phyloP scores from a whole-genome alignment of 2,888 invertebrate species.

The Ommatoiulus sabulosus region DNA sequence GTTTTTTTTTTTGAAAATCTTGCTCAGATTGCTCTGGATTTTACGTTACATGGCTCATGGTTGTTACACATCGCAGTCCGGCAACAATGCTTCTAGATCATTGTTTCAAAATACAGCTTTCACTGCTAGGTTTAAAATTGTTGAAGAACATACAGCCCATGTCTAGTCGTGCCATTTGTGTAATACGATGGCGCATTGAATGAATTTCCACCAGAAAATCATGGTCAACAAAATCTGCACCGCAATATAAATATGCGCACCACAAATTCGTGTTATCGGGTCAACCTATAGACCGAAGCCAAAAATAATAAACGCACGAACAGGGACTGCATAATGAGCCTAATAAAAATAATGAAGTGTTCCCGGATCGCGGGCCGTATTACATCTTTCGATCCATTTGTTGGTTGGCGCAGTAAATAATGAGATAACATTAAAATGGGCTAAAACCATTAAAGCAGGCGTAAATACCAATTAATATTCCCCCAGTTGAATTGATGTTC shows the following conservation, averaged over 20 bases:
- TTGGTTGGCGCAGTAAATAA: not conserved
- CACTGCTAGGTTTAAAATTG: not conserved
- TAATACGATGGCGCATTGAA: not conserved
- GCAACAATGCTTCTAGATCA: too few species aligned
- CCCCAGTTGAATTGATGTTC: not conserved
- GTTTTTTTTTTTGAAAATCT: too few species aligned
- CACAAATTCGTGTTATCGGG: not conserved
- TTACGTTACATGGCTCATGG: too few species aligned
- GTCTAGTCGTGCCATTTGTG: not conserved
- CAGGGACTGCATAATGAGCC: conserved; percentile 43
- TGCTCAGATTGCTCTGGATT: too few species aligned
- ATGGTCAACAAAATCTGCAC: not conserved
- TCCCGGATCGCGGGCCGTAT: not conserved
- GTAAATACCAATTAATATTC: not conserved
- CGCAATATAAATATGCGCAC: too few species aligned
- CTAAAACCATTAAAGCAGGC: conserved; percentile 6
- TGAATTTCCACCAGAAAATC: not conserved
- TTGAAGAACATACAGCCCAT: not conserved
- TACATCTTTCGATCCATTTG: conserved; percentile 24
- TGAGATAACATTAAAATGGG: conserved; percentile 6
- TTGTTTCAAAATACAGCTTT: too few species aligned
- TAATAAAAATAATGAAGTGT: conserved; percentile 31
- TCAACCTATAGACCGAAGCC: conserved; percentile 5
- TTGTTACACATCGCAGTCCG: too few species aligned
- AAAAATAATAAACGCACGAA: conserved; percentile 37